Evolutionary conservation across 2,797 vertebrate species (phyloP), one percentile per base, ranked within the genome.

Genomic region (Aeoliscus strigatus): DNA sequence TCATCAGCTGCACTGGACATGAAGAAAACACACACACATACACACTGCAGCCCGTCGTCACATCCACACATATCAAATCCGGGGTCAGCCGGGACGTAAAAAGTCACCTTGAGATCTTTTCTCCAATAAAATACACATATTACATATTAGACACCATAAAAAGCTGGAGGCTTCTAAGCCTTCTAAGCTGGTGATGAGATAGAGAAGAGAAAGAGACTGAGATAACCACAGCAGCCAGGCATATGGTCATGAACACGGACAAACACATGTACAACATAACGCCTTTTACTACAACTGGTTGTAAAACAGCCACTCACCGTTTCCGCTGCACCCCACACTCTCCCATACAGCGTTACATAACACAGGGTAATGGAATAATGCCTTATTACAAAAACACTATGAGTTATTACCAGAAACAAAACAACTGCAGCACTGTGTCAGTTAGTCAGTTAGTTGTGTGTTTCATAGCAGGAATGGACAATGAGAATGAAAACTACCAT

Each of bases 81-180:
- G 41, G 39, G 73, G 74, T 77, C 73, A 79, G 11, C 29, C 29
- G 18, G 10, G 37, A 39, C 9, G 35, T 81, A 73, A 80, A 83
- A 75, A 38, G 10, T 39, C 69, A 67, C 72, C 77, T 80, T 75
- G 68, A 73, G 60, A 63, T 70, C 55, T 29, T 35, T 59, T 37
- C 18, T 53, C 51, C 37, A 12, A 66, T 77, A 78, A 78, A 83
- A 73, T 14, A 64, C 17, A 62, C 28, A 58, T 69, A 77, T 65
- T 63, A 67, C 41, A 48, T 64, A 77, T 77, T 69, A 73, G 79
- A 69, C 66, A 51, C 28, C 31, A 65, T 63, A 45, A 63, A 21
- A 77, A 69, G 58, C 42, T 57, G 11, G 45, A 50, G n/a, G n/a
- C n/a, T n/a, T n/a, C n/a, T n/a, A n/a, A n/a, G n/a, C n/a, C n/a